Conservation (phyloP, 2,888 invertebrate genomes). For the Andrena flavipes region DNA sequence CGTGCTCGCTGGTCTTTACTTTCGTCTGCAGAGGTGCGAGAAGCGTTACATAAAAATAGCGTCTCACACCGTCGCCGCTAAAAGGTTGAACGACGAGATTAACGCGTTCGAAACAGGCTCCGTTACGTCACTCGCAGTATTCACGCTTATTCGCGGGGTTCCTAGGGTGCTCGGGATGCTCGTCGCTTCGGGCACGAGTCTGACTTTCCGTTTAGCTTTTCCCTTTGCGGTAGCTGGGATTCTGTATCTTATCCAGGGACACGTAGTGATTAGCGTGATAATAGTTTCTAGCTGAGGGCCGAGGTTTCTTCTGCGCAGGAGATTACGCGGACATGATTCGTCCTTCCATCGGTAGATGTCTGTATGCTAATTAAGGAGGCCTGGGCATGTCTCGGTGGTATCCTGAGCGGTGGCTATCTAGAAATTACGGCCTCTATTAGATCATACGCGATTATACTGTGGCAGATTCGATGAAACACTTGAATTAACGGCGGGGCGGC, state of each 20-base stretch:
- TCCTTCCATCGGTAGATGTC: too few relatives aligned
- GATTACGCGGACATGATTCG: too few relatives aligned
- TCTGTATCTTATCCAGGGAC: neutral
- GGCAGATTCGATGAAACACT: neutral
- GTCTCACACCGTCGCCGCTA: neutral
- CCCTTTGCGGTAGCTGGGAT: neutral
- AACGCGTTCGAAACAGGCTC: neutral
- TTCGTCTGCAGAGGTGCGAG: neutral
- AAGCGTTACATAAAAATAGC: neutral
- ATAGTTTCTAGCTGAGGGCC: too few relatives aligned
- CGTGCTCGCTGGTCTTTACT: neutral
- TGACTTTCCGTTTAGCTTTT: neutral
- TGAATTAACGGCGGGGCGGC: neutral
- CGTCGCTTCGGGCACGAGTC: neutral
- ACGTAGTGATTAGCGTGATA: neutral
- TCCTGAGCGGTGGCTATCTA: too few relatives aligned
- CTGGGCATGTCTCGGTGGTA: too few relatives aligned
- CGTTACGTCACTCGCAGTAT: neutral
- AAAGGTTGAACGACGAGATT: constrained; percentile 7
- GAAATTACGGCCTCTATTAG: too few relatives aligned
- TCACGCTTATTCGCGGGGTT: neutral
- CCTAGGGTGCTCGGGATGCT: neutral
- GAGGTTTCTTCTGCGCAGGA: too few relatives aligned
- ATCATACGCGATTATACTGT: too few relatives aligned
- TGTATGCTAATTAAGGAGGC: too few relatives aligned